Evolutionary conservation across 30 jellyfish, hydroid and myxozoan genomes (phyloP).

Genomic region (Chrysaora quinquecirrha): DNA sequence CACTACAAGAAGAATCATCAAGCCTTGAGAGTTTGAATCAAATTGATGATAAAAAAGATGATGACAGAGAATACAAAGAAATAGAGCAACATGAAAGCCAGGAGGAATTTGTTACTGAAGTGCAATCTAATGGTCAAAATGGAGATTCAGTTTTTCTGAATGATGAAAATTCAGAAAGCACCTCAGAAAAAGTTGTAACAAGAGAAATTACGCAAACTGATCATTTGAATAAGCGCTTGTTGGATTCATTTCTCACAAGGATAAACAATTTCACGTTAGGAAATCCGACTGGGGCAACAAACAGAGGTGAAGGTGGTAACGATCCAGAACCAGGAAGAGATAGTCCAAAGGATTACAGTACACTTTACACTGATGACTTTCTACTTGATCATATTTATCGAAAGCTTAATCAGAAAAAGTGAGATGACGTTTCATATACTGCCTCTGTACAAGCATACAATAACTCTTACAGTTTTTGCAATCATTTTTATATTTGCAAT

Average conservation of each 20-base stretch:
- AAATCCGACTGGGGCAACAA: constrained; percentile 30
- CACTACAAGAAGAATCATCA: constrained; percentile 36
- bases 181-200: neutral
- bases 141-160: neutral
- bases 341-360: constrained; percentile 52
- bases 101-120: neutral
- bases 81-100: neutral
- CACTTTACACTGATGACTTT: constrained; percentile 88
- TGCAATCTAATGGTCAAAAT: neutral
- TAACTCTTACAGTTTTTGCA: too few species aligned
- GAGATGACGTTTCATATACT: too few species aligned
- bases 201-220: constrained; percentile 79
- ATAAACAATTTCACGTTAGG: constrained; percentile 61
- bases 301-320: constrained; percentile 12
- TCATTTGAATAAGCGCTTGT: constrained; percentile 73
- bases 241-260: constrained; percentile 73
- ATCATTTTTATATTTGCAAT: too few species aligned
- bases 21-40: constrained; percentile 4
- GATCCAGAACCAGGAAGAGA: constrained; percentile 46
- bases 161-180: neutral
- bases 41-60: neutral
- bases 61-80: too few species aligned
- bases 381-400: constrained; percentile 88
- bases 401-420: constrained; percentile 50
- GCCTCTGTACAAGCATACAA: too few species aligned